phyloP scores from a whole-genome alignment of 2,113 vertebrate species.

The Psittacula cyanocephala region DNA sequence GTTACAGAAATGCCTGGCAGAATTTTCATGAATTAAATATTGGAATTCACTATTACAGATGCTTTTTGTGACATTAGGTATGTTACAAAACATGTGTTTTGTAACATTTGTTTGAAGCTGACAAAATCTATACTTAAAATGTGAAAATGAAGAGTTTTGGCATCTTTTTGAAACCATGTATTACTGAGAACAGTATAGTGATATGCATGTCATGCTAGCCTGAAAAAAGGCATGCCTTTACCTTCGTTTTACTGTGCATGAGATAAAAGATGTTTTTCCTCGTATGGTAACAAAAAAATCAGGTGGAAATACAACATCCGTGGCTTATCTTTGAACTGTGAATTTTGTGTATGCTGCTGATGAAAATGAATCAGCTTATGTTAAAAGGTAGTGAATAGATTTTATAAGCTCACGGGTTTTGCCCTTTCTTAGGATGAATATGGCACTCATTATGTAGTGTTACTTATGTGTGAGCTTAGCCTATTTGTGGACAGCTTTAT shows the following conservation, averaged over 20 bases:
- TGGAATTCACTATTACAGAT: background rate
- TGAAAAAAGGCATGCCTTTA: background rate
- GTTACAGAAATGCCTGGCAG: background rate
- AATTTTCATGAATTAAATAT: background rate
- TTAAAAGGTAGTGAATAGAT: background rate
- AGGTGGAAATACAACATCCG: background rate
- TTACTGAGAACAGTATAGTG: background rate
- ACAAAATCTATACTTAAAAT: background rate
- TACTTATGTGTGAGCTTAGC: background rate
- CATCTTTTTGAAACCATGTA: background rate
- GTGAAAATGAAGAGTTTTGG: background rate
- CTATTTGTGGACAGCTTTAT: background rate
- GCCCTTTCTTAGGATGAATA: background rate
- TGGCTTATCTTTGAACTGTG: background rate
- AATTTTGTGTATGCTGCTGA: background rate
- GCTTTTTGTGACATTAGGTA: background rate
- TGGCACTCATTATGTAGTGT: background rate
- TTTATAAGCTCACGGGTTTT: background rate
- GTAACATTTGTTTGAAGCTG: background rate
- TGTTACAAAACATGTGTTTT: background rate
- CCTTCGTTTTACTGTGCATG: background rate
- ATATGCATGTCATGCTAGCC: fast-evolving
- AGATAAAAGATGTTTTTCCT: background rate
- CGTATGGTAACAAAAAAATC: background rate
- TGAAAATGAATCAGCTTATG: background rate